phyloP scores from a whole-genome alignment of 2,797 vertebrate genomes.

The Geotrypetes seraphini region DNA sequence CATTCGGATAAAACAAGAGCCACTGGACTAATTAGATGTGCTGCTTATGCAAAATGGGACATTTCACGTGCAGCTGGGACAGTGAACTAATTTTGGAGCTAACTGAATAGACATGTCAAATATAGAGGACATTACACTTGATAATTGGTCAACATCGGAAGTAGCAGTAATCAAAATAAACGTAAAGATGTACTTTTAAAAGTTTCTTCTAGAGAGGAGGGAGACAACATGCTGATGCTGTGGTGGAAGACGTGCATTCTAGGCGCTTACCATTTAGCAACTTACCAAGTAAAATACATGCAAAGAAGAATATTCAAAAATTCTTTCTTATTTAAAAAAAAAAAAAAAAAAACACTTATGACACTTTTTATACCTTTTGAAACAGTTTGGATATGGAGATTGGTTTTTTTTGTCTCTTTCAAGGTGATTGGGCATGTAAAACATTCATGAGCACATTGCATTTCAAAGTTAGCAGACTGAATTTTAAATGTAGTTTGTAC shows the following conservation, averaged over 20 bases:
- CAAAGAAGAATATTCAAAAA: too few species aligned
- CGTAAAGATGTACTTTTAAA: conserved; percentile 55
- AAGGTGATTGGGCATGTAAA: conserved; percentile 32
- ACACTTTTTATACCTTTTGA: conserved; percentile 18
- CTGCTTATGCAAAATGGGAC: conserved; percentile 49
- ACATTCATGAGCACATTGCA: conserved; percentile 5
- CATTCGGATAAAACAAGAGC: conserved; percentile 98
- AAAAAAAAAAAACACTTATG: too few species aligned
- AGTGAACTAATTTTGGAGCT: conserved; percentile 48
- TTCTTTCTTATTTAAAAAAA: too few species aligned
- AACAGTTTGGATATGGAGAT: conserved; percentile 29
- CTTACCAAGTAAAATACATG: too few species aligned
- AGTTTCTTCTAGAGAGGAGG: conserved; percentile 28
- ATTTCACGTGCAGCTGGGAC: conserved; percentile 47
- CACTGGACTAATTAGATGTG: conserved; percentile 80
- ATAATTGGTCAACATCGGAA: conserved; percentile 58
- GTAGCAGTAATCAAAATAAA: conserved; percentile 44
- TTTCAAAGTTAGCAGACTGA: conserved; percentile 16
- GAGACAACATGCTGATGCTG: conserved; percentile 37
- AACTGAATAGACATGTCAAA: conserved; percentile 58
- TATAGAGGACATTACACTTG: conserved; percentile 60
- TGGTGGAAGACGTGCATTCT: conserved; percentile 46
- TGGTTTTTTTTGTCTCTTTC: conserved; percentile 32
- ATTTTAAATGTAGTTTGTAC: conserved; percentile 43
- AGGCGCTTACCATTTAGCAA: conserved; percentile 41